Evolutionary conservation across 2,888 invertebrate genomes (phyloP), one percentile per base, ranked within the genome.

Genomic region (Serrognathus titanus): DNA sequence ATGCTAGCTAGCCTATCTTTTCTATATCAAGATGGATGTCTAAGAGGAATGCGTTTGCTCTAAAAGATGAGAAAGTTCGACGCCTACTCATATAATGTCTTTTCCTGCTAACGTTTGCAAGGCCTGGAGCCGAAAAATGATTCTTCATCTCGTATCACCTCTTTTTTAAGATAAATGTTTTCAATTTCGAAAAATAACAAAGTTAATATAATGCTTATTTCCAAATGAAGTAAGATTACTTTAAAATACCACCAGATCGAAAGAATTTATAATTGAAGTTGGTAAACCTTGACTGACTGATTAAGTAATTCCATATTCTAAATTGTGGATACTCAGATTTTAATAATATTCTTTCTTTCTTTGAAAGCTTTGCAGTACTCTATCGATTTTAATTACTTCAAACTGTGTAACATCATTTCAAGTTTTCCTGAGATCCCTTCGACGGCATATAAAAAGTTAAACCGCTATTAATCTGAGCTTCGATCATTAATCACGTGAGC

Each of bases 31-130:
- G 54, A 54, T 40, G 48, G 40, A 54, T 54, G 48, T 48, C 41
- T 24, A 48, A 31, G 31, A 48, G 53, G 54, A 54, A 54, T 54
- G 38, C 54, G 36, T 54, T 16, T 48, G 20, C 40, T 24, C 48
- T 53, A 31, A 40, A 16, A 20, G 38, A 43, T 12, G 24, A 49
- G 11, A 12, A 49, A 49, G 46, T 46, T 37, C 45, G 45, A 36
- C 24, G 46, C 35, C 36, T 24, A 40, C 41, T 51, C n/a, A 38
- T 40, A 53, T 51, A 53, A 53, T 54, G 58, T 58, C 57, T 45
- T 53, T 53, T 38, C 50, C 11, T 49, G 40, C 50, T 46, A 57
- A 53, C 35, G 12, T 13, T 39, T 12, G 36, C 45, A 45, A 24
- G 36, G 43, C 13, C 40, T 11, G 24, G 24, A 31, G 24, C 6